Base-by-base conservation (phyloP, 30 jellyfish, hydroid and myxozoan species). In the Turritopsis rubra region DNA sequence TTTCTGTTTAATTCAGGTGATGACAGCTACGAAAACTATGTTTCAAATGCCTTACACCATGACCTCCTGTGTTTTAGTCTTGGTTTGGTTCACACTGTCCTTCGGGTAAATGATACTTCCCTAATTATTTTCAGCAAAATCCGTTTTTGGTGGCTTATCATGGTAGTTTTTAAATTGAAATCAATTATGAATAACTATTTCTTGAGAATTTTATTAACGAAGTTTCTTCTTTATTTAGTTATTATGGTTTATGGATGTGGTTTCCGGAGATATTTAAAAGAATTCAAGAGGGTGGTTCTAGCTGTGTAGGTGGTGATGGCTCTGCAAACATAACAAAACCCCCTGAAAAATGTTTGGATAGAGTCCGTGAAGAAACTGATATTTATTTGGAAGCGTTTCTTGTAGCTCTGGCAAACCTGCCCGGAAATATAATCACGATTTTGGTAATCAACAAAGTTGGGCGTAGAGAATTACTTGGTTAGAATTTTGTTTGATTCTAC, bases 161-260 rank as follows among this genome's bases (percentile, higher is more conserved):
- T n/a, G n/a, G n/a, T n/a, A n/a, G n/a, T n/a, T n/a, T n/a, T n/a
- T n/a, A n/a, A n/a, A n/a, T n/a, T n/a, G n/a, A n/a, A n/a, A n/a
- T n/a, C n/a, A n/a, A 41, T 13, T 41, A 41, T 41, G 5, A 3
- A 41, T 41, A 41, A 41, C 60, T 41, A 3, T 41, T 41, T 41
- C 60, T 41, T n/a, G n/a, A n/a, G 60, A 5, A 41, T 41, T 5
- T 13, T 3, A 13, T 41, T 41, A 5, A 41, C 13, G 5, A 3
- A 19, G 28, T 68, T 68, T 7, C 8, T 9, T n/a, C 19, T 19
- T 68, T 68, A 7, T n/a, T 68, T 68, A 93, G 99, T 19, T 93
- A 88, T 79, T 93, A 93, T 71, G 99, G 99, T 1, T 88, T 93
- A 20, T 93, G 96, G 96, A 93, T 93, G 99, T 93, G 99, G 99